Evolutionary conservation across 2,888 invertebrate genomes (phyloP).

Genomic region (Drosophila nigritarsus): DNA sequence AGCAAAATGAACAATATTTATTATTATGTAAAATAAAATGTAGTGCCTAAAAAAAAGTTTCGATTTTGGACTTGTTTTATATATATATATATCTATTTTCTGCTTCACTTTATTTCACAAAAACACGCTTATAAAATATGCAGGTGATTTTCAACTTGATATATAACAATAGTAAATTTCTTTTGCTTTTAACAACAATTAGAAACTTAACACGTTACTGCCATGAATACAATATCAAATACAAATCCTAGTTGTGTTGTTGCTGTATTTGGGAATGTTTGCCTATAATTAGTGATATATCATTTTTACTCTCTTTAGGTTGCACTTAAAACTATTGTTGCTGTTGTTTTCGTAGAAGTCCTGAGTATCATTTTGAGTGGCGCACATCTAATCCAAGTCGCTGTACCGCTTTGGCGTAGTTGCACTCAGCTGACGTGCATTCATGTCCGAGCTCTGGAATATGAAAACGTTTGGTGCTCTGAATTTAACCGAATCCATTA

Average conservation of each 20-base stretch:
- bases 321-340: conserved; percentile 53
- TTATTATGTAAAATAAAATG: conserved; percentile 72
- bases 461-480: neutral
- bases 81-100: conserved; percentile 7
- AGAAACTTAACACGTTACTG: conserved; percentile 68
- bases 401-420: conserved; percentile 79
- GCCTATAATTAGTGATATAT: conserved; percentile 69
- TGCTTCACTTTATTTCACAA: conserved; percentile 38
- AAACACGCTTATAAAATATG: conserved; percentile 55
- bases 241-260: conserved; percentile 37
- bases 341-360: conserved; percentile 51
- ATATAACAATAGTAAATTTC: conserved; percentile 33
- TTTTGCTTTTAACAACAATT: conserved; percentile 46
- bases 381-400: conserved; percentile 60
- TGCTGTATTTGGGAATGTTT: conserved; percentile 69
- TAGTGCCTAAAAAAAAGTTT: conserved; percentile 50
- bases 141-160: conserved; percentile 19
- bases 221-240: conserved; percentile 72
- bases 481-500: neutral
- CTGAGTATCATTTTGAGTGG: conserved; percentile 59
- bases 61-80: neutral
- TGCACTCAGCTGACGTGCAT: conserved; percentile 83
- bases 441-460: conserved; percentile 85
- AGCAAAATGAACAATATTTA: conserved; percentile 78
- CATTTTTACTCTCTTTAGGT: conserved; percentile 12